Percentiles rank a stretch among this genome's conserved stretches.
Conservation (phyloP, 1,140 invertebrate genomes). For the Nasonia giraulti region DNA sequence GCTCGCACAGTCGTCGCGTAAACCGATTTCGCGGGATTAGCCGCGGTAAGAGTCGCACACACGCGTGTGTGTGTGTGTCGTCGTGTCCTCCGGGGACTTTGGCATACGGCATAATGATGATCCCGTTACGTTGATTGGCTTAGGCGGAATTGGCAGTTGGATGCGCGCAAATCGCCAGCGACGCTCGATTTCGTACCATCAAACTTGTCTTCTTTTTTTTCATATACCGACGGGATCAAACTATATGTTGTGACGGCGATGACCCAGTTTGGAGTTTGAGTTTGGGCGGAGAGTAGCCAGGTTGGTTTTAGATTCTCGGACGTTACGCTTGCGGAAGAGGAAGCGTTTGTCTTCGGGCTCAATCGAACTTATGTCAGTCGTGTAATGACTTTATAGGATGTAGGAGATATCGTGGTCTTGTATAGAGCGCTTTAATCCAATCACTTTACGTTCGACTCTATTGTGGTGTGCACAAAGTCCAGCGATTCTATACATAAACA, state of each 20-base stretch:
- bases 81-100: background rate
- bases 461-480: too few species aligned
- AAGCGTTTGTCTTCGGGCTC: conserved; percentile 11
- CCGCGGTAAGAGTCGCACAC: background rate
- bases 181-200: background rate
- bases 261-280: conserved; percentile 9
- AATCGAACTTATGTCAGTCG: background rate
- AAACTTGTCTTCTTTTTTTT: background rate
- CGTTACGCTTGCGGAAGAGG: background rate
- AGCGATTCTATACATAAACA: too few species aligned
- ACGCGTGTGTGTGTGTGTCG: background rate
- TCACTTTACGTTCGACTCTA: too few species aligned
- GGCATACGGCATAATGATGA: conserved; percentile 15
- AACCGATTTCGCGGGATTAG: conserved; percentile 45
- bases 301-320: background rate
- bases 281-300: background rate
- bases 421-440: too few species aligned
- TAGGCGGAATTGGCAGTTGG: conserved; percentile 21
- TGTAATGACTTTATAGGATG: too few species aligned
- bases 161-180: background rate
- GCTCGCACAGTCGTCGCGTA: background rate
- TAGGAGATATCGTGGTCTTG: too few species aligned
- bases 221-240: background rate
- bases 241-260: background rate
- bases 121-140: conserved; percentile 48